These are phyloP conservation scores for Meloe dianella DNA, from an alignment of 2,888 invertebrate species.

Conservation along the genomic window DNA sequence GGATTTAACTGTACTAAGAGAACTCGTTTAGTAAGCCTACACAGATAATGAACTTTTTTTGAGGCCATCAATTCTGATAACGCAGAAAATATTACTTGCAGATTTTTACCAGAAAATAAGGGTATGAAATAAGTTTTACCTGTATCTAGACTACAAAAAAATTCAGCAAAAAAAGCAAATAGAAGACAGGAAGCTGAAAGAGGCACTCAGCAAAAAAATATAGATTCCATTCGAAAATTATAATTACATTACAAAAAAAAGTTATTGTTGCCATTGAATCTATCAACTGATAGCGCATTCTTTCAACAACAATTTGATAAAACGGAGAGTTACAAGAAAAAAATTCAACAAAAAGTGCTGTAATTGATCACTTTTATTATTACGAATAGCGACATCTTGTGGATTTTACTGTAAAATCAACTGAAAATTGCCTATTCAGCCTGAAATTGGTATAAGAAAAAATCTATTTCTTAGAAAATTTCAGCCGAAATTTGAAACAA, in stretches of 20 bases:
- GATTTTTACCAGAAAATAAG: no score
- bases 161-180: background rate
- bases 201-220: no score
- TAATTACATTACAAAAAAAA: conserved; percentile 42
- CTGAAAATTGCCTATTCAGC: background rate
- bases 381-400: conserved; percentile 8
- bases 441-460: background rate
- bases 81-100: no score
- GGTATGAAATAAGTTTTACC: no score
- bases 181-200: background rate
- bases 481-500: background rate
- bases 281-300: no score
- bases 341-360: background rate
- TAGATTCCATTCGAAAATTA: conserved; percentile 23
- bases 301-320: conserved; percentile 46
- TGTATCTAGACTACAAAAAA: no score
- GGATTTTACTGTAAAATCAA: background rate
- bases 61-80: background rate
- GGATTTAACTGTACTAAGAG: background rate
- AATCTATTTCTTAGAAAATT: background rate
- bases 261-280: no score
- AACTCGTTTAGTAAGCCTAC: background rate
- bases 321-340: conserved; percentile 24
- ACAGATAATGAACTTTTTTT: conserved; percentile 45
- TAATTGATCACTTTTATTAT: conserved; percentile 8